These are phyloP conservation scores for Altica lythri DNA, from an alignment of 2,888 invertebrate genomes.

Conservation along the genomic window DNA sequence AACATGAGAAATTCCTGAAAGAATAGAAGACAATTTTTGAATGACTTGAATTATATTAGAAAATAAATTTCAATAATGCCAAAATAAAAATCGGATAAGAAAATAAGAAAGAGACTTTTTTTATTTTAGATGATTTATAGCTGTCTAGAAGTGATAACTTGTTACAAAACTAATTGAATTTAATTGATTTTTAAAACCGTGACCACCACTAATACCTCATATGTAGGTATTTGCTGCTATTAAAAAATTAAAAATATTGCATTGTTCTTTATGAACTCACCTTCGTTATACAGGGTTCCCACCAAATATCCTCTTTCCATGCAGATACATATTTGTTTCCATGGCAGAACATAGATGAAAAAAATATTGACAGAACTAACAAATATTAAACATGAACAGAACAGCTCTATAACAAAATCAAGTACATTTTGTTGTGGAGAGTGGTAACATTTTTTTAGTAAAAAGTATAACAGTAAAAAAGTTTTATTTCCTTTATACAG, in stretches of 20 bases:
- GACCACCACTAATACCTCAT: too few relatives aligned
- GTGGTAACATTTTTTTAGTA: conserved; percentile 20
- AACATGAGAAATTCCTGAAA: too few relatives aligned
- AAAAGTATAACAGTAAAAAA: background rate
- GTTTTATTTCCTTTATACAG: background rate
- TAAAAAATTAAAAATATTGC: conserved; percentile 13
- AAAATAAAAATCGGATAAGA: too few relatives aligned
- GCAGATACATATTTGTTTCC: conserved; percentile 31
- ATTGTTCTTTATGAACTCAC: conserved; percentile 31
- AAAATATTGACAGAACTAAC: conserved; percentile 23
- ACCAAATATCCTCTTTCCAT: conserved; percentile 32
- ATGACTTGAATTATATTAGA: too few relatives aligned
- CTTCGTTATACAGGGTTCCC: conserved; percentile 32
- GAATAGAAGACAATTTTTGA: too few relatives aligned
- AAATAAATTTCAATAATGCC: too few relatives aligned
- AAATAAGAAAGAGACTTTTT: too few relatives aligned
- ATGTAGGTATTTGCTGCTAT: conserved; percentile 14
- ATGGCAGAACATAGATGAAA: conserved; percentile 30
- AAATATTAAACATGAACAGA: conserved; percentile 25
- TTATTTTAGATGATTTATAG: too few relatives aligned
- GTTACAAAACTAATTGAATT: too few relatives aligned
- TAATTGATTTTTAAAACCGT: too few relatives aligned
- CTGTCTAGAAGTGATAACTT: too few relatives aligned
- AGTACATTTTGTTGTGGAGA: conserved; percentile 15
- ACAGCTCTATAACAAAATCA: conserved; percentile 26